phyloP scores from a whole-genome alignment of 2,888 invertebrate species.

The Parnassius orleans region DNA sequence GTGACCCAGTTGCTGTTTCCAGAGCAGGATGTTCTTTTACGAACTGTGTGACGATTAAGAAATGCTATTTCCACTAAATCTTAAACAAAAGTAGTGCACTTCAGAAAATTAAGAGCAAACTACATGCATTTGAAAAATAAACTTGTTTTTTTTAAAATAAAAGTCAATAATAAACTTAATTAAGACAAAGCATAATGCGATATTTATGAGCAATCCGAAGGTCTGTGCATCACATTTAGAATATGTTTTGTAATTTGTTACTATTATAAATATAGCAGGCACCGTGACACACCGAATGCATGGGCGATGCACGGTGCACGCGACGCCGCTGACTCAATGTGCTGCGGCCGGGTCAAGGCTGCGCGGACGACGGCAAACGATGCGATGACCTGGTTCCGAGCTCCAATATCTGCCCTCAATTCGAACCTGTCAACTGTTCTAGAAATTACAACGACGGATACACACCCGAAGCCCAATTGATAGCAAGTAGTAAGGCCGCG shows the following conservation, averaged over 20 bases:
- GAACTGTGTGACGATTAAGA: conserved; percentile 25
- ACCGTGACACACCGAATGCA: conserved; percentile 18
- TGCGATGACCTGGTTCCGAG: conserved; percentile 59
- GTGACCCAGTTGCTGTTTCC: conserved; percentile 58
- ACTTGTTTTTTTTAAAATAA: no score
- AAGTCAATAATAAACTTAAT: no score
- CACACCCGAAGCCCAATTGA: conserved; percentile 1
- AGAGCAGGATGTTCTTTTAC: conserved; percentile 66
- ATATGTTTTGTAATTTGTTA: conserved; percentile 31
- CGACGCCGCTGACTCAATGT: conserved; percentile 51
- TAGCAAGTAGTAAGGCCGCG: conserved; percentile 3
- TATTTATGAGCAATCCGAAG: not conserved
- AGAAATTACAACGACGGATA: conserved; percentile 21
- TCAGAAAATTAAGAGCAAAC: no score
- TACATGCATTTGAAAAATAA: no score
- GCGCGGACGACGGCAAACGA: conserved; percentile 47
- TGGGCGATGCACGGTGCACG: conserved; percentile 35
- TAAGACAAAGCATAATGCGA: no score
- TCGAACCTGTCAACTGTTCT: conserved; percentile 36
- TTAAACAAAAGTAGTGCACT: no score
- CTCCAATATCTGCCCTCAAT: conserved; percentile 53
- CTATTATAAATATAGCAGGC: conserved; percentile 31
- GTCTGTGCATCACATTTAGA: conserved; percentile 13
- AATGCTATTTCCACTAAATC: conserved; percentile 2
- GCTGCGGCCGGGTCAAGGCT: conserved; percentile 50